phyloP scores from a whole-genome alignment of 2,888 invertebrate species.

The Pteria penguin region DNA sequence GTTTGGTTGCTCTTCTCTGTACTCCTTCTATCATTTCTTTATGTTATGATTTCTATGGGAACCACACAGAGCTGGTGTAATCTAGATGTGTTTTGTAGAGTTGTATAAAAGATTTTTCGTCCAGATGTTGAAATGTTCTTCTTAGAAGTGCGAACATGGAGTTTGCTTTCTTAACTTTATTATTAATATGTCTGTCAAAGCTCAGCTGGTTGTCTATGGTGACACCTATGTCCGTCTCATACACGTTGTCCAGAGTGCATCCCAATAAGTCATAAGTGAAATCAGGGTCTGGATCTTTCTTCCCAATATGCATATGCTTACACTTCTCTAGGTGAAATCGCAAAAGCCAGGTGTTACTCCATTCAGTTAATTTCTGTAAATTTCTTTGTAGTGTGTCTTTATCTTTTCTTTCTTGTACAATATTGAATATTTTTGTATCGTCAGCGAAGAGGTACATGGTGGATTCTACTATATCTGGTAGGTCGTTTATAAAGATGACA shows the following conservation, averaged over 20 bases:
- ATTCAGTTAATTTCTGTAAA: conserved; percentile 1
- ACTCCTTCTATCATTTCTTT: conserved; percentile 28
- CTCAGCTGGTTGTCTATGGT: conserved; percentile 4
- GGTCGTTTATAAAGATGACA: conserved; percentile 1
- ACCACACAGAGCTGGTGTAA: conserved; percentile 29
- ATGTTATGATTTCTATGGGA: conserved; percentile 18
- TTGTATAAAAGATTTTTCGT: conserved; percentile 17
- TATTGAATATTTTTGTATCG: background rate
- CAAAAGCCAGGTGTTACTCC: conserved; percentile 24
- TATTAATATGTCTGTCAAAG: conserved; percentile 15
- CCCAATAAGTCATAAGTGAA: background rate
- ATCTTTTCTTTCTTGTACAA: background rate
- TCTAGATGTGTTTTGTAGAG: conserved; percentile 39
- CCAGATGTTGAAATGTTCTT: conserved; percentile 18
- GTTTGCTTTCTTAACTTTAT: conserved; percentile 28
- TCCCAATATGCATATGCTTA: conserved; percentile 18
- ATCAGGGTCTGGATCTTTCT: background rate
- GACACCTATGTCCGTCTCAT: conserved; percentile 27
- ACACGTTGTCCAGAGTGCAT: background rate
- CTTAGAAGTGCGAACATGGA: conserved; percentile 12
- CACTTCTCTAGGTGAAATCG: conserved; percentile 32
- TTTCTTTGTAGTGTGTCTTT: background rate
- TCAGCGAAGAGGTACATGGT: background rate
- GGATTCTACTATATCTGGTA: background rate
- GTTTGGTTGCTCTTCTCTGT: conserved; percentile 33